Base-by-base conservation (phyloP, 2,113 vertebrate genomes). In the Collichthys lucidus region DNA sequence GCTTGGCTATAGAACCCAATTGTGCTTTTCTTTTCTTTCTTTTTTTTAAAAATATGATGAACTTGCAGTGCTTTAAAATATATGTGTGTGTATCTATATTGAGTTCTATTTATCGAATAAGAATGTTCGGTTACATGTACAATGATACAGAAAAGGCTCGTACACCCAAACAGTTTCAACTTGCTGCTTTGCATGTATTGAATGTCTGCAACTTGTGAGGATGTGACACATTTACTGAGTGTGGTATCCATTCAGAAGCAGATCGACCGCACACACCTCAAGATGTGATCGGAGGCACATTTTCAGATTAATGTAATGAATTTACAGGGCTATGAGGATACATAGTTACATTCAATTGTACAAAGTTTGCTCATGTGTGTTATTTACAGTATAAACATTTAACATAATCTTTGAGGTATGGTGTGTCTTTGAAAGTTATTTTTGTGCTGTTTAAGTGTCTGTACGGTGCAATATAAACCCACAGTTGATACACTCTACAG, bases 61-160 rank as follows among this genome's bases (percentile, higher is more conserved):
- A 46, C 60, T 85, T 83, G 82, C 84, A 75, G 76, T 83, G 80
- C 44, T 86, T 79, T 86, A 15, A 83, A 10, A 47, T 76, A 44
- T 87, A 72, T 56, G 53, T 69, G 44, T 69, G 57, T 87, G 74
- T 68, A 66, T 64, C 47, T 68, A 47, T 76, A 69, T 50, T 75
- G 26, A 77, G 8, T 62, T 74, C 1, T 71, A 40, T 78, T 83
- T 44, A 77, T 74, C 8, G 57, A 64, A 75, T 72, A 83, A 60
- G 42, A 83, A 63, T 80, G 84, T 87, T 84, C 44, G 87, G 77
- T 82, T 71, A 78, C 49, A 76, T 72, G 61, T 85, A 16, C 52
- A 44, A 66, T 63, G 59, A 14, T 42, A 60, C 73, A 72, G 22
- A 61, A 22, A 40, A 70, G 50, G 44, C 29, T 24, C 77, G 68